Evolutionary conservation across 1,140 invertebrate genomes (phyloP).

Genomic region (Cydia amplana): DNA sequence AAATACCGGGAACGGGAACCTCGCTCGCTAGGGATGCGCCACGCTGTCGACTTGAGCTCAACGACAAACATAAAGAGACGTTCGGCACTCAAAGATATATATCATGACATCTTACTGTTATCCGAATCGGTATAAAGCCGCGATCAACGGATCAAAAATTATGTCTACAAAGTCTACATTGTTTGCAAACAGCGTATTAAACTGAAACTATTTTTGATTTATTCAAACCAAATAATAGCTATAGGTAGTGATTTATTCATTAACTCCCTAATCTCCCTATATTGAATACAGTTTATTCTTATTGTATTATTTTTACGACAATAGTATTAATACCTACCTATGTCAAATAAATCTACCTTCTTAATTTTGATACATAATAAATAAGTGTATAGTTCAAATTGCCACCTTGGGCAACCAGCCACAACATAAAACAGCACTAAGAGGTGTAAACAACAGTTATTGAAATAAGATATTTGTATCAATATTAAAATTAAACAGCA

Average conservation of each 20-base stretch:
- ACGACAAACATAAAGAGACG: slow-evolving; percentile 24
- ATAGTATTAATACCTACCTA: no score
- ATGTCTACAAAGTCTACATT: not conserved
- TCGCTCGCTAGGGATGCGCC: slow-evolving; percentile 56
- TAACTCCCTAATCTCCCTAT: no score
- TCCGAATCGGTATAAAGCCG: not conserved
- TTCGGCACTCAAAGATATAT: slow-evolving; percentile 20
- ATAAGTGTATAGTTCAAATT: no score
- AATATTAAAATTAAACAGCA: not conserved
- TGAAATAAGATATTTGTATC: not conserved
- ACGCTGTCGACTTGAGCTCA: slow-evolving; percentile 13
- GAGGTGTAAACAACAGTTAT: not conserved
- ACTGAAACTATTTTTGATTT: no score
- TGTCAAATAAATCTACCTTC: no score
- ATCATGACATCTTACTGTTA: slow-evolving; percentile 2
- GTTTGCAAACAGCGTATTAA: not conserved
- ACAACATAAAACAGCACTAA: not conserved
- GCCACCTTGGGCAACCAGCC: no score
- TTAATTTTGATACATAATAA: no score
- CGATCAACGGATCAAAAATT: not conserved
- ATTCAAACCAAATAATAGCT: no score
- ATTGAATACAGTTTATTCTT: no score
- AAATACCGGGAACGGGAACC: slow-evolving; percentile 67
- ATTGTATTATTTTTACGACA: no score
- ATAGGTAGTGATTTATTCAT: no score